phyloP scores from a whole-genome alignment of 2,113 vertebrate genomes.

The Strix uralensis region DNA sequence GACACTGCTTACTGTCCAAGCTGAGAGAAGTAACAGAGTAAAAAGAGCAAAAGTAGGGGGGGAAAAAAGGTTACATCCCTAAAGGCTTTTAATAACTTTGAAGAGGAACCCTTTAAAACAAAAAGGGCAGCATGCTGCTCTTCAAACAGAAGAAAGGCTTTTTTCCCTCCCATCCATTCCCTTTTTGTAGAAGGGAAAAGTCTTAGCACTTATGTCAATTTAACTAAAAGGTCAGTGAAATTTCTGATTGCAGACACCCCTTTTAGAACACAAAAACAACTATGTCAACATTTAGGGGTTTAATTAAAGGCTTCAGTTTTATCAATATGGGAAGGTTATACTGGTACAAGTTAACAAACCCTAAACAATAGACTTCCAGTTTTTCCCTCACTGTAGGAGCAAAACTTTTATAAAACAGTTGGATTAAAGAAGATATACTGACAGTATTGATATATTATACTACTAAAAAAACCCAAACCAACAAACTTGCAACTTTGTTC shows the following conservation, averaged over 20 bases:
- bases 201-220: not conserved
- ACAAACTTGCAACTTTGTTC: not conserved
- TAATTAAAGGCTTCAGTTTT: not conserved
- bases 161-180: not conserved
- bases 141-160: not conserved
- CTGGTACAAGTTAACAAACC: not conserved
- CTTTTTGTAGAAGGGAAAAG: not conserved
- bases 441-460: not conserved
- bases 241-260: not conserved
- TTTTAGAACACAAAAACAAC: not conserved
- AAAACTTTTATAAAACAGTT: not conserved
- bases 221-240: not conserved
- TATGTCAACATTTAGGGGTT: not conserved
- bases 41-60: not conserved
- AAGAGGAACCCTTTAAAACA: not conserved
- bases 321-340: not conserved
- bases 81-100: not conserved
- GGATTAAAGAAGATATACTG: not conserved
- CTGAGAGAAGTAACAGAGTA: not conserved
- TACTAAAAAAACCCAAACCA: not conserved
- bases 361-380: not conserved
- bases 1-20: not conserved
- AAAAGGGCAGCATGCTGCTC: not conserved
- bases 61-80: too few species aligned
- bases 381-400: rapidly evolving